A percentile compares a stretch with the other conserved stretches of the same genome.
Evolutionary conservation across 2,888 invertebrate species (phyloP).

Genomic region (Thera obeliscata): DNA sequence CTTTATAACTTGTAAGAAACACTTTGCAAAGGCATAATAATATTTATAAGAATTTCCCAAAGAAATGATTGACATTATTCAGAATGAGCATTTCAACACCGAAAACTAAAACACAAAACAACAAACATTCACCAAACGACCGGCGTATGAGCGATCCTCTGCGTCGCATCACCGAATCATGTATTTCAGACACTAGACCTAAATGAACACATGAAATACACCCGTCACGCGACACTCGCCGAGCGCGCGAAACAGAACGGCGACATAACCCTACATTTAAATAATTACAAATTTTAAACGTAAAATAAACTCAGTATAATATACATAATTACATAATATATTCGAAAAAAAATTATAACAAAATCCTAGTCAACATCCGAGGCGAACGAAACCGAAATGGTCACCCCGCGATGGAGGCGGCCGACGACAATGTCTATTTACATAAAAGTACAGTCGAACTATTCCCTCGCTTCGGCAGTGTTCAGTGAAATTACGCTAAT

Average conservation of each 20-base stretch:
- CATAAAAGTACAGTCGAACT: conserved; percentile 43
- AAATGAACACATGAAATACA: conserved; percentile 84
- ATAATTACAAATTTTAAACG: conserved; percentile 81
- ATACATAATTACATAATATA: conserved; percentile 84
- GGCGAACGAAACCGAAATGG: conserved; percentile 30
- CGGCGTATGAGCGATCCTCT: conserved; percentile 68
- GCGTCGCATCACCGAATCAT: conserved; percentile 65
- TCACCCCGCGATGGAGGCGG: conserved; percentile 21
- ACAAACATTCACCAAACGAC: conserved; percentile 76
- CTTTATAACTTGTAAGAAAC: conserved; percentile 17
- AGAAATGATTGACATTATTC: conserved; percentile 84
- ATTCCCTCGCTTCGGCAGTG: conserved; percentile 36
- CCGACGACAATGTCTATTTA: conserved; percentile 52
- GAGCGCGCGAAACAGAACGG: conserved; percentile 61
- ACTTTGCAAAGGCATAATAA: conserved; percentile 39
- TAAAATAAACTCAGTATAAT: conserved; percentile 81
- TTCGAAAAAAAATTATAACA: conserved; percentile 71
- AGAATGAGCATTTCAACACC: conserved; percentile 77
- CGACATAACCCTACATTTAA: conserved; percentile 71
- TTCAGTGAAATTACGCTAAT: conserved; percentile 43
- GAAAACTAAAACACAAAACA: conserved; percentile 77
- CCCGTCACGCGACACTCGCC: conserved; percentile 62
- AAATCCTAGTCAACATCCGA: conserved; percentile 62
- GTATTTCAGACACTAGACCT: conserved; percentile 81
- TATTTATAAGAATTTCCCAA: conserved; percentile 60